phyloP scores from a whole-genome alignment of 1,140 invertebrate species.

The Caenorhabditis briggsae region DNA sequence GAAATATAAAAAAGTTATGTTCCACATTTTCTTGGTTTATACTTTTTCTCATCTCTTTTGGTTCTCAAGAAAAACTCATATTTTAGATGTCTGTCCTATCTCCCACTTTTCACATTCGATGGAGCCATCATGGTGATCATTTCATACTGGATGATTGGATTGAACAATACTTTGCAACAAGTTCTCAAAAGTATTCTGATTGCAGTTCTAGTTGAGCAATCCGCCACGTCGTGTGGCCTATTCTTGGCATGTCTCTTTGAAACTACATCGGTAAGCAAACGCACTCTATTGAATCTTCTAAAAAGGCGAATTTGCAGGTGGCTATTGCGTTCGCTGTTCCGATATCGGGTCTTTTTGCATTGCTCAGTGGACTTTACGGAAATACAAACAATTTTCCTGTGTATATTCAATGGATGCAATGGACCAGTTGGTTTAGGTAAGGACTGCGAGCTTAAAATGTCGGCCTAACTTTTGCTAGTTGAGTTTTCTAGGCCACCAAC shows the following conservation, averaged over 20 bases:
- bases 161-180: conserved; percentile 62
- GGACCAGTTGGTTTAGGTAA: conserved; percentile 77
- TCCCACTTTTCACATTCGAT: conserved; percentile 76
- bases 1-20: too few relatives aligned
- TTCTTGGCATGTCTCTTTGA: conserved; percentile 67
- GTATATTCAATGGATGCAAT: conserved; percentile 75
- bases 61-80: too few relatives aligned
- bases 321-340: conserved; percentile 70
- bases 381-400: conserved; percentile 73
- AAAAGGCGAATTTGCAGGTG: background rate
- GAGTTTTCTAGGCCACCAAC: too few relatives aligned
- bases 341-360: conserved; percentile 73
- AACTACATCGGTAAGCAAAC: background rate
- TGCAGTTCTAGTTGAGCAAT: conserved; percentile 74
- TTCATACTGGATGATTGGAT: conserved; percentile 75
- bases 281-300: too few relatives aligned
- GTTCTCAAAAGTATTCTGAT: conserved; percentile 66
- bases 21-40: too few relatives aligned
- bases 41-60: too few relatives aligned
- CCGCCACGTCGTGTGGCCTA: conserved; percentile 75
- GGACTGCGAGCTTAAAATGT: too few relatives aligned
- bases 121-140: conserved; percentile 73
- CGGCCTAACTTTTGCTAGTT: too few relatives aligned
- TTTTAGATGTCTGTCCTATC: conserved; percentile 70
- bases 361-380: conserved; percentile 76